Conservation (phyloP, 2,797 vertebrate genomes). For the Oryzias dopingdopingensis region DNA sequence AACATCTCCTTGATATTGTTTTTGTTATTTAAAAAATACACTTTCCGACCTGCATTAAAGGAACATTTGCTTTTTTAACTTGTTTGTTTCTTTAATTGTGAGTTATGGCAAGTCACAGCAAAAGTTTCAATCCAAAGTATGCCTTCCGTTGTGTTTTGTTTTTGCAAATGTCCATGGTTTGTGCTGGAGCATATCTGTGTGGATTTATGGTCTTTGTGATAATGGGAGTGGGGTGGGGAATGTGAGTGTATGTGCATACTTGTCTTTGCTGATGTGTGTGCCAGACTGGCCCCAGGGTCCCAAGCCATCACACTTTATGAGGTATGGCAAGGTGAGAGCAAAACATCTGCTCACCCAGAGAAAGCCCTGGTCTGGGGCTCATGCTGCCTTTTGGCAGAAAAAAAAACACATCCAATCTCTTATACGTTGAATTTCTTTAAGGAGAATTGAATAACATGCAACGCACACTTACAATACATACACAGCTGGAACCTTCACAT, state of each 20-base stretch:
- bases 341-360: constrained; percentile 75
- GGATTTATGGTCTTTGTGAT: constrained; percentile 9
- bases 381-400: constrained; percentile 33
- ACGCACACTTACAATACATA: constrained; percentile 6
- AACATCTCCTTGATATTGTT: no score
- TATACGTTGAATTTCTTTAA: constrained; percentile 12
- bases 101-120: no score
- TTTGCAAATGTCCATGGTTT: background rate
- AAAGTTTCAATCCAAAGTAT: no score
- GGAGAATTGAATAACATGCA: background rate
- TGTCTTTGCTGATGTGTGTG: constrained; percentile 31
- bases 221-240: constrained; percentile 3
- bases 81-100: no score
- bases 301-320: constrained; percentile 76
- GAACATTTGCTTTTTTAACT: no score
- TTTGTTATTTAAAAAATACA: no score
- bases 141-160: background rate
- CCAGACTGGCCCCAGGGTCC: constrained; percentile 63
- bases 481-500: constrained; percentile 9
- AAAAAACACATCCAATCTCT: constrained; percentile 1
- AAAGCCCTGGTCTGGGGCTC: constrained; percentile 61
- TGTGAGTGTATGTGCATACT: constrained; percentile 1
- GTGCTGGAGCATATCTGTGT: background rate
- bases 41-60: no score
- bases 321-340: constrained; percentile 78